Evolutionary conservation across 2,888 invertebrate species (phyloP).

Genomic region (Hyppa rectilinea): DNA sequence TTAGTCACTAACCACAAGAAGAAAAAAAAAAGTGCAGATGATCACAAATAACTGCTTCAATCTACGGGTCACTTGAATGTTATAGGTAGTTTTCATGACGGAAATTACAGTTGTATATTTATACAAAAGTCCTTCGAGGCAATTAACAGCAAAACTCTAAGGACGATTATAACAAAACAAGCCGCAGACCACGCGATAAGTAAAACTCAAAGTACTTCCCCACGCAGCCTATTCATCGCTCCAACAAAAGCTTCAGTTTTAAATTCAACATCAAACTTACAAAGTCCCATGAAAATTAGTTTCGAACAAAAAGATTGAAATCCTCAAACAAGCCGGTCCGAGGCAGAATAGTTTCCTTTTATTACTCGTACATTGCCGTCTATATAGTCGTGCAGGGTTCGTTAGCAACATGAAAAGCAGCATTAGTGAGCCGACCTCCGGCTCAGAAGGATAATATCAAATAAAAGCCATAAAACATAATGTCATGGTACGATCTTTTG

Average conservation of each 20-base stretch:
- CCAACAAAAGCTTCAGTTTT: slow-evolving; percentile 59
- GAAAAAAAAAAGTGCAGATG: neutral
- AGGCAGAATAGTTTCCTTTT: slow-evolving; percentile 59
- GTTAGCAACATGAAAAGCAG: slow-evolving; percentile 77
- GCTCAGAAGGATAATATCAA: slow-evolving; percentile 75
- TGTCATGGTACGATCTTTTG: slow-evolving; percentile 50
- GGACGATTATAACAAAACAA: slow-evolving; percentile 3
- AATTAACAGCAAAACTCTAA: neutral
- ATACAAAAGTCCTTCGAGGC: neutral
- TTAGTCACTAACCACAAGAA: too few relatives aligned
- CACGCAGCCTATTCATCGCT: slow-evolving; percentile 52
- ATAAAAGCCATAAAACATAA: slow-evolving; percentile 70
- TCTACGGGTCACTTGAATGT: neutral
- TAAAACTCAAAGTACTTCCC: slow-evolving; percentile 38
- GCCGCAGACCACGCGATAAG: slow-evolving; percentile 14
- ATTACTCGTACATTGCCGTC: slow-evolving; percentile 54
- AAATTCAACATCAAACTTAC: slow-evolving; percentile 62
- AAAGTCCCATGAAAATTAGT: slow-evolving; percentile 64
- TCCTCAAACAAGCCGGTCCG: slow-evolving; percentile 57
- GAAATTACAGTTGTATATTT: neutral
- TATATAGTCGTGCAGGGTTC: slow-evolving; percentile 70
- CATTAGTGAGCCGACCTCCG: slow-evolving; percentile 72
- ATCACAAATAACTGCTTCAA: neutral
- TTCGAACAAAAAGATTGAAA: slow-evolving; percentile 65
- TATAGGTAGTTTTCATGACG: neutral